These are phyloP conservation scores for Bubalus kerabau DNA, from an alignment of 2,113 vertebrate genomes.

Conservation along the genomic window DNA sequence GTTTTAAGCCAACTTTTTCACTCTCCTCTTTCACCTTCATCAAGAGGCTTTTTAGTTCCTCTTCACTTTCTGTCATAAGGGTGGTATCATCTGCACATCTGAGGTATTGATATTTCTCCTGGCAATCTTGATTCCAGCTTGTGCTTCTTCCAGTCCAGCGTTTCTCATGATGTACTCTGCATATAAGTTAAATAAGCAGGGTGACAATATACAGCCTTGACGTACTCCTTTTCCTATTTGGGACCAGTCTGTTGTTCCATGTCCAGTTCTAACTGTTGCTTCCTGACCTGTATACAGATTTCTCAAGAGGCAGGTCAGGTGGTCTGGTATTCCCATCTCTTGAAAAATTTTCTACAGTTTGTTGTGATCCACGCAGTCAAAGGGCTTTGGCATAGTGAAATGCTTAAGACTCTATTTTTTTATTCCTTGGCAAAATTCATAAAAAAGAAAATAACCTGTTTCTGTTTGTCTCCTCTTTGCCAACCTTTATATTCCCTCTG, in stretches of 20 bases:
- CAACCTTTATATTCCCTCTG: constrained; percentile 14
- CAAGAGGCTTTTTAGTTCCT: neutral
- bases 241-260: neutral
- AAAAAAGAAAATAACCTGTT: neutral
- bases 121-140: neutral
- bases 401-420: neutral
- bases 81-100: neutral
- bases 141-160: neutral
- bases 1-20: neutral
- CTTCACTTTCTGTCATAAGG: neutral
- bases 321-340: neutral
- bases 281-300: neutral
- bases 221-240: neutral
- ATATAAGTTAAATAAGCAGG: neutral
- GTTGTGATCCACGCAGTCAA: neutral
- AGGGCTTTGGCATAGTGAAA: neutral
- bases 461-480: neutral
- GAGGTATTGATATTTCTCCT: neutral
- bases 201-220: neutral
- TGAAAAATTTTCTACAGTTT: neutral
- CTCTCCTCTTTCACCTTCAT: neutral
- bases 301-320: neutral
- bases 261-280: neutral
- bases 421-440: constrained; percentile 17
- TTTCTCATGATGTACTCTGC: neutral